Base-by-base conservation (phyloP, 2,797 vertebrate genomes). In the Masticophis lateralis region DNA sequence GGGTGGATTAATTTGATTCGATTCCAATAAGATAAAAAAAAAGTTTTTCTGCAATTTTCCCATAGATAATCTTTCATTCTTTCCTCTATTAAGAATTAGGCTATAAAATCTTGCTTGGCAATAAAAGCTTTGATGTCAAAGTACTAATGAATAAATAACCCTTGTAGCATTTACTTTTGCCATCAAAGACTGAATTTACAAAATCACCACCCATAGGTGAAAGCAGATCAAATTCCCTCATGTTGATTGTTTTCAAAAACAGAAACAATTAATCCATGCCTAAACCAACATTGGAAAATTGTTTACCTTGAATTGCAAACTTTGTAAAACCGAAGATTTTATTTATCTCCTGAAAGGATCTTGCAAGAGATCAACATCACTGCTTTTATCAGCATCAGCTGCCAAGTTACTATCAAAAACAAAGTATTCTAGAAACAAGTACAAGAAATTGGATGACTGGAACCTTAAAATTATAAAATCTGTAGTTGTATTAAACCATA, bases 221-320 rank as follows among this genome's bases (percentile, higher is more conserved):
- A 91, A 93, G 93, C 9, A 2, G 92, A 95, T 91, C 93, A 47
- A 10, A 0, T 37, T 92, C 86, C 90, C 74, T 94, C 94, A 93
- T 94, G 93, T 95, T 86, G 92, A 90, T 90, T 92, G 69, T 0
- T 16, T 95, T 89, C 83, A 91, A 94, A 94, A 93, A 93, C 94
- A 96, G 90, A 96, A 88, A 96, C 83, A 94, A 90, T 92, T 96
- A 96, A 96, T 96, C 95, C 93, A 88, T 27, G 43, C 74, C 94
- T 96, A 96, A 96, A 95, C 92, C 94, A 95, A 91, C 61, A 88
- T 94, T 96, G 66, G 60, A 96, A 94, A 32, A 32, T 13, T 0
- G 3, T 57, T 89, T 92, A 95, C 91, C 63, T 95, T 92, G 87
- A 96, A 90, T 61, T 22, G 91, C 69, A 91, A 83, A 93, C 90